Percentiles rank a stretch among this genome's conserved stretches.
Conservation (phyloP, 2,888 invertebrate genomes). For the Scaptomyza flava region DNA sequence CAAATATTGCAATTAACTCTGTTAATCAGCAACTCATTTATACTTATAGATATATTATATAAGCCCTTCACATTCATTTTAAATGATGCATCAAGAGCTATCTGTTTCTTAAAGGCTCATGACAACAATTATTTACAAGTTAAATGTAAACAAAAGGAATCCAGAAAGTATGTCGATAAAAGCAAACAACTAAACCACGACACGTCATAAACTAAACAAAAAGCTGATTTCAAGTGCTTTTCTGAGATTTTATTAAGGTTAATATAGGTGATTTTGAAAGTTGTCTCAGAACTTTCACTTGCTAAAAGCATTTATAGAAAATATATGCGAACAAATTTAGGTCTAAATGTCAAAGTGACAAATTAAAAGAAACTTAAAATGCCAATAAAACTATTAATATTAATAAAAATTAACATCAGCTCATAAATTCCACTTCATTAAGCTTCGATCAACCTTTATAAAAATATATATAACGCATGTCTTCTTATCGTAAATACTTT, state of each 20-base stretch:
- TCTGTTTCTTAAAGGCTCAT: constrained; percentile 21
- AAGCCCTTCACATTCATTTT: constrained; percentile 48
- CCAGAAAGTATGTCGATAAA: constrained; percentile 26
- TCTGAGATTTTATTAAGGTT: constrained; percentile 30
- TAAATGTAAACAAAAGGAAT: neutral
- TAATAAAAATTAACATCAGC: no score
- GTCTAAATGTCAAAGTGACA: constrained; percentile 20
- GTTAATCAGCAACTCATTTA: constrained; percentile 15
- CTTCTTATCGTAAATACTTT: constrained; percentile 48
- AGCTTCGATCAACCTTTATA: neutral
- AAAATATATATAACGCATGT: constrained; percentile 22
- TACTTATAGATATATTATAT: constrained; percentile 8
- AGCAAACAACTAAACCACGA: constrained; percentile 16
- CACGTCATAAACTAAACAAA: constrained; percentile 54
- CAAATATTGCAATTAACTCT: constrained; percentile 31
- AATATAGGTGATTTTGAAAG: constrained; percentile 3
- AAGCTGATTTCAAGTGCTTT: constrained; percentile 50
- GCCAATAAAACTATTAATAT: no score
- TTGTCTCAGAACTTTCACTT: constrained; percentile 64
- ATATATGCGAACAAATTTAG: constrained; percentile 9
- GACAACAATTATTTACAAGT: constrained; percentile 29
- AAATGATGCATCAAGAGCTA: constrained; percentile 40
- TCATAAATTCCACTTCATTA: no score
- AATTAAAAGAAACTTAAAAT: no score
- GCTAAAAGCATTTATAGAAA: neutral